These are phyloP conservation scores for Cepaea hortensis DNA, from an alignment of 2,888 invertebrate species.

Conservation along the genomic window DNA sequence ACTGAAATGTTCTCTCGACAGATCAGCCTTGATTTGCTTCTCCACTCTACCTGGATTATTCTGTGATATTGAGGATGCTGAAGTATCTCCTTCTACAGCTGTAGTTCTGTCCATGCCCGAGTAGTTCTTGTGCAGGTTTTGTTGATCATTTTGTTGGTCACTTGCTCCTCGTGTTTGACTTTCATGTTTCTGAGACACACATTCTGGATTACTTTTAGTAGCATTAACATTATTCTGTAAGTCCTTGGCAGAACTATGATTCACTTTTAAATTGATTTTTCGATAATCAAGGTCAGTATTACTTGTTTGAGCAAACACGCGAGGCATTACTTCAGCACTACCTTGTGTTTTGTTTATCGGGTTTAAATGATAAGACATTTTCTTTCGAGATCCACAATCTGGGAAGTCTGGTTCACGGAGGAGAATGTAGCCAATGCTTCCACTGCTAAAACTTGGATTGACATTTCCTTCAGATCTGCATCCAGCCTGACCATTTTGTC, in stretches of 20 bases:
- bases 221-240: neutral
- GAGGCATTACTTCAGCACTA: neutral
- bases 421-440: neutral
- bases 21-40: neutral
- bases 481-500: neutral
- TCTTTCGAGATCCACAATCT: neutral
- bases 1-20: neutral
- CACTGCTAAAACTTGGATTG: slow-evolving; percentile 28
- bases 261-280: neutral
- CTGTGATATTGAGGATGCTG: neutral
- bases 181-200: neutral
- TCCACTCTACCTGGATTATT: neutral
- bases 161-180: neutral
- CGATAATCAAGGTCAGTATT: too few relatives aligned
- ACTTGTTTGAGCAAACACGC: neutral
- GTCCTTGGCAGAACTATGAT: neutral
- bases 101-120: too few relatives aligned
- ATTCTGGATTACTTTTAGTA: neutral
- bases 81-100: neutral
- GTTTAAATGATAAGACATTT: neutral
- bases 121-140: too few relatives aligned
- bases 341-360: neutral
- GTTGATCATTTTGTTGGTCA: too few relatives aligned
- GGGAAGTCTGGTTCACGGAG: neutral
- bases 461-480: neutral